phyloP scores from a whole-genome alignment of 2,888 invertebrate genomes.

The Mactromeris polynyma region DNA sequence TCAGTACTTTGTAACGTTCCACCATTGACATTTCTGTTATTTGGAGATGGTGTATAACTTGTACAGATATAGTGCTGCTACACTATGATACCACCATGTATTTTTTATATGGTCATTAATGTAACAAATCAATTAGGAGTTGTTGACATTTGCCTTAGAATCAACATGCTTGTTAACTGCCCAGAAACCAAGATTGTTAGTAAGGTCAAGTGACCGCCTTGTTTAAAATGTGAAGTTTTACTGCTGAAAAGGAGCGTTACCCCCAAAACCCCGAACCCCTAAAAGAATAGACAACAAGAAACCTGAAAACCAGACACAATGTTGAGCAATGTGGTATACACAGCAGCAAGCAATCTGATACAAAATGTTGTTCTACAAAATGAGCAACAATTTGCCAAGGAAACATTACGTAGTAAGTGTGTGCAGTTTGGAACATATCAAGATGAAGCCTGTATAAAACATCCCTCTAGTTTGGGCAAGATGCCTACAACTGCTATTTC shows the following conservation, averaged over 20 bases:
- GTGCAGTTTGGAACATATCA: conserved; percentile 1
- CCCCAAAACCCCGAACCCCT: not conserved
- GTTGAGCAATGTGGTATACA: not conserved
- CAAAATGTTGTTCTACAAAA: not conserved
- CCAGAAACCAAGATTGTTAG: not conserved
- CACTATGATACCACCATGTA: no score
- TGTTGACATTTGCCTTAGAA: no score
- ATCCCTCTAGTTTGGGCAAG: not conserved
- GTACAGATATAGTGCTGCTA: no score
- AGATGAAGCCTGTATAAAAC: not conserved
- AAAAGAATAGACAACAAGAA: not conserved
- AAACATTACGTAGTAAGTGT: conserved; percentile 16
- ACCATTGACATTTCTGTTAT: no score
- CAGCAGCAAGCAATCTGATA: not conserved
- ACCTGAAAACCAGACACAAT: not conserved
- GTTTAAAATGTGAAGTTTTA: not conserved
- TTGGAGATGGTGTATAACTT: no score
- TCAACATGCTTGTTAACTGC: not conserved
- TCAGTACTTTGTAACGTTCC: no score
- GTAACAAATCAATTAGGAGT: no score
- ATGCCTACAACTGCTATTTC: conserved; percentile 23
- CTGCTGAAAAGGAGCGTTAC: no score
- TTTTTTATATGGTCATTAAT: no score
- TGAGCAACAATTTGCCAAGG: not conserved
- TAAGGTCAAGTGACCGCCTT: not conserved